These are phyloP conservation scores for Brienomyrus longianalis DNA, from an alignment of 2,113 vertebrate genomes.

Conservation along the genomic window DNA sequence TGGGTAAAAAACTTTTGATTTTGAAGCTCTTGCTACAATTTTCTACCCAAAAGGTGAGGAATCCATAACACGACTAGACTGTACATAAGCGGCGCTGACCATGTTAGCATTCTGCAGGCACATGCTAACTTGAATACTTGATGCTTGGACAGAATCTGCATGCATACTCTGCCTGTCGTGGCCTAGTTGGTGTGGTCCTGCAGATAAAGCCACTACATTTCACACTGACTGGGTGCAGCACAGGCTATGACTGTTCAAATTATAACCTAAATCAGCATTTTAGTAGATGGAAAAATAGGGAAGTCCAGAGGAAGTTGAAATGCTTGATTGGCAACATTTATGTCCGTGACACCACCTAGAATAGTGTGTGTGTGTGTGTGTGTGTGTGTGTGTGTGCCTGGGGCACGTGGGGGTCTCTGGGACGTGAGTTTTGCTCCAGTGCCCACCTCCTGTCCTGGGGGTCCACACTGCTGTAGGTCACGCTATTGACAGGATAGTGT, in stretches of 20 bases:
- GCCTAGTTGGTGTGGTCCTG: too few relatives aligned
- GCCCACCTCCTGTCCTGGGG: conserved; percentile 79
- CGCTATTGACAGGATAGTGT: conserved; percentile 79
- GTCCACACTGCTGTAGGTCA: conserved; percentile 80
- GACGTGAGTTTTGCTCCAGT: neutral
- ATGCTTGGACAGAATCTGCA: too few relatives aligned
- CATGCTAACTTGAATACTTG: too few relatives aligned
- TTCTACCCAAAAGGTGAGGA: neutral
- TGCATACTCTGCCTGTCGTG: too few relatives aligned
- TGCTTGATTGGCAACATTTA: neutral
- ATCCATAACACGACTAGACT: neutral
- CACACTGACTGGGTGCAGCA: neutral
- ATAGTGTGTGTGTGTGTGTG: neutral
- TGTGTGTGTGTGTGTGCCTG: neutral
- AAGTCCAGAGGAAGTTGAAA: neutral
- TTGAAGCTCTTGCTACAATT: neutral
- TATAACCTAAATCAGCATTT: neutral
- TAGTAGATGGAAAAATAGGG: neutral
- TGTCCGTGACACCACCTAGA: neutral
- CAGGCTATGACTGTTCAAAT: neutral
- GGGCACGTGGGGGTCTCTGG: neutral
- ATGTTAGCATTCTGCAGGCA: too few relatives aligned
- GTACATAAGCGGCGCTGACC: neutral
- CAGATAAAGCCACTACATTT: neutral
- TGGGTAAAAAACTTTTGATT: neutral